Conservation (phyloP, 2,888 invertebrate genomes). For the Tiliacea aurago region DNA sequence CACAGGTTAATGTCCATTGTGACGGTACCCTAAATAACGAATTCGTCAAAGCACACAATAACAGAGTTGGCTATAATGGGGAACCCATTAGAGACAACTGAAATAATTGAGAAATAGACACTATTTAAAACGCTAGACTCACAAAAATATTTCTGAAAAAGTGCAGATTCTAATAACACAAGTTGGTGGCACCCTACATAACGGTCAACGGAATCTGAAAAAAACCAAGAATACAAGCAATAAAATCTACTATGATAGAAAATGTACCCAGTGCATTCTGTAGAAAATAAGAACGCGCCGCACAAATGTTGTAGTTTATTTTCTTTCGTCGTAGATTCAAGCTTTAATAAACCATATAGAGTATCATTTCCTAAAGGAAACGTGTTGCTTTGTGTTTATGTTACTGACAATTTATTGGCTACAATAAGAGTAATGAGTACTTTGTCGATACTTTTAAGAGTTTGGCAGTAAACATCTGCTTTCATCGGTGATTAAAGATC, state of each 20-base stretch:
- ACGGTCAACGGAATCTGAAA: conserved; percentile 29
- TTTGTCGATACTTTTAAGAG: conserved; percentile 30
- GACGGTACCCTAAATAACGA: too few species aligned
- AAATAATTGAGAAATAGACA: not conserved
- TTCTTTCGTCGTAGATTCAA: conserved; percentile 35
- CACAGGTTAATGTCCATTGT: not conserved
- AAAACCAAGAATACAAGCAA: conserved; percentile 14
- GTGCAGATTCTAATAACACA: not conserved
- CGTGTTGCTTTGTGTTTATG: conserved; percentile 48
- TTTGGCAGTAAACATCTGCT: conserved; percentile 26
- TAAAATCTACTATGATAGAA: conserved; percentile 43
- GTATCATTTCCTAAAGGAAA: conserved; percentile 49
- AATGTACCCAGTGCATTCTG: conserved; percentile 23
- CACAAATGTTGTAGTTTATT: conserved; percentile 40
- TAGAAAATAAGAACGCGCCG: conserved; percentile 36
- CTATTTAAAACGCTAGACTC: too few species aligned
- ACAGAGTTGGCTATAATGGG: not conserved
- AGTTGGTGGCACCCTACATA: not conserved
- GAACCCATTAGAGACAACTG: not conserved
- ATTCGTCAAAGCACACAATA: not conserved
- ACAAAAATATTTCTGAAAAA: not conserved
- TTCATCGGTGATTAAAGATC: conserved; percentile 39
- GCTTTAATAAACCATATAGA: conserved; percentile 48
- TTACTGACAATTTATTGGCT: conserved; percentile 49
- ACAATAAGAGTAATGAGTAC: conserved; percentile 46